Evolutionary conservation across 2,113 vertebrate species (phyloP).

Genomic region (Lophius piscatorius): DNA sequence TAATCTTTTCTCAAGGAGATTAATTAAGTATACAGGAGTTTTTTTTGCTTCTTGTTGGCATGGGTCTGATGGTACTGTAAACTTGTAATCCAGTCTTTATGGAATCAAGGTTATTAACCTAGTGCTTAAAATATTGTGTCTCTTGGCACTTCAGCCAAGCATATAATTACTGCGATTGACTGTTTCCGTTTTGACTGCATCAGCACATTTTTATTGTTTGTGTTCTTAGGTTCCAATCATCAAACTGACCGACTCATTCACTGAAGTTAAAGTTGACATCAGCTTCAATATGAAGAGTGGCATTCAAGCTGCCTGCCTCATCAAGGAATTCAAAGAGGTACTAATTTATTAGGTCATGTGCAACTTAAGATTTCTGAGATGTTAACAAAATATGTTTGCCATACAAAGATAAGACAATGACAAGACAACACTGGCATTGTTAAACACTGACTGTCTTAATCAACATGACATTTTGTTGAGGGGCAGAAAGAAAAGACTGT

Average conservation of each 20-base stretch:
- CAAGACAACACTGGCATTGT: too few relatives aligned
- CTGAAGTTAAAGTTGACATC: constrained; percentile 99
- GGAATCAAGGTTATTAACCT: background rate
- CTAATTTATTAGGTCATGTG: too few relatives aligned
- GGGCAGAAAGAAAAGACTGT: too few relatives aligned
- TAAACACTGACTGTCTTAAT: too few relatives aligned
- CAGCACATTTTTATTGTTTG: background rate
- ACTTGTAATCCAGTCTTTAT: too few relatives aligned
- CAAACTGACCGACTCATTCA: constrained; percentile 95
- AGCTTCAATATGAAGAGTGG: constrained; percentile 98
- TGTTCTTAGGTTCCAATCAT: constrained; percentile 93
- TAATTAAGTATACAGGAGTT: background rate
- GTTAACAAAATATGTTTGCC: background rate
- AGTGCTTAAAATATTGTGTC: background rate
- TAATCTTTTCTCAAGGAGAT: constrained; percentile 6
- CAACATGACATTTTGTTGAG: too few relatives aligned
- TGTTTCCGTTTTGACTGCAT: background rate
- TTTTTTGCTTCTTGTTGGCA: constrained; percentile 2
- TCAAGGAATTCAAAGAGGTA: constrained; percentile 98
- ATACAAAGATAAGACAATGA: too few relatives aligned
- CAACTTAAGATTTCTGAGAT: background rate
- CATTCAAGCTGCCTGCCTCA: constrained; percentile 94
- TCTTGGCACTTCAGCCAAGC: background rate
- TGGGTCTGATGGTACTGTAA: background rate
- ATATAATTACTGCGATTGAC: background rate